Base-by-base conservation (phyloP, 2,113 vertebrate genomes). In the Pomatostomus ruficeps region DNA sequence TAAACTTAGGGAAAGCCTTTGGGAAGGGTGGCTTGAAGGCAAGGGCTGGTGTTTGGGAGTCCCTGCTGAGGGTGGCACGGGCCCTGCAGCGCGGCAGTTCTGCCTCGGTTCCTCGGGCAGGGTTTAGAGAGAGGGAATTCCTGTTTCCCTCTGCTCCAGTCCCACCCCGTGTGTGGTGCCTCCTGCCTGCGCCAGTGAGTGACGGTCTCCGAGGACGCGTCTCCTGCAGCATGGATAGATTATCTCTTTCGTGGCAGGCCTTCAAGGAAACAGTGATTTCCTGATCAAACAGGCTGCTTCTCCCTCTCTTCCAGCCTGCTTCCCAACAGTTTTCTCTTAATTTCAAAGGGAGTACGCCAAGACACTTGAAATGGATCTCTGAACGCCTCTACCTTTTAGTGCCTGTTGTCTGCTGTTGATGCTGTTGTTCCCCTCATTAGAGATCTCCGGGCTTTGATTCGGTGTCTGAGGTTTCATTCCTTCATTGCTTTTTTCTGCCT, bases 391-490 rank as follows among this genome's bases (percentile, higher is more conserved):
- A 38, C 82, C 93, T 81, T 62, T 84, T 29, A 48, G 70, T 72
- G 75, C 61, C 2, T 77, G 78, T 75, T 93, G 93, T 77, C 86
- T 89, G 75, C 63, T 72, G 57, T 85, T 88, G 86, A 33, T 76
- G 85, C 89, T 81, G 95, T 77, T 93, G 85, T 95, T 91, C 51
- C 84, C 82, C 95, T 96, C 96, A 94, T 95, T 95, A 97, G 88
- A 33, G 88, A 84, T 89, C 78, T 85, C 46, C 31, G 85, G 86
- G 89, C 95, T 97, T 95, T 96, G 95, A 96, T 93, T 79, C 5
- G 2, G n/a, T 90, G 85, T 93, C 92, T 93, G 94, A 97, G 90
- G 92, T 88, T 94, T 90, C 92, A 61, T 82, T 92, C 91, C 65
- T 94, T 95, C 63, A 15, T 91, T 89, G 74, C 86, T 93, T 91